Evolutionary conservation across 2,888 invertebrate genomes (phyloP).

Genomic region (Epistrophe eligans): DNA sequence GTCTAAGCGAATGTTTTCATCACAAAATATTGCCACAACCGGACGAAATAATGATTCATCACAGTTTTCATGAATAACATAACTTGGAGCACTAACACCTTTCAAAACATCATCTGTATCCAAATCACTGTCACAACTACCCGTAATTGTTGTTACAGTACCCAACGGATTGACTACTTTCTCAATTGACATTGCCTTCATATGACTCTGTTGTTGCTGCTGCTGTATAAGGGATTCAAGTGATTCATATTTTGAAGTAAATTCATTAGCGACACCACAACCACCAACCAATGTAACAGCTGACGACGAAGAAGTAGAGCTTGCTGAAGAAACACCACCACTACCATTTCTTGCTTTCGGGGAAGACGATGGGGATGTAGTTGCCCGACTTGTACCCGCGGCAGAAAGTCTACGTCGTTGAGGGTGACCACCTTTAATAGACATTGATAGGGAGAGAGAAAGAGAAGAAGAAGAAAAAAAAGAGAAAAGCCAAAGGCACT

Average conservation of each 20-base stretch:
- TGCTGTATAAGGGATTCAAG: constrained; percentile 67
- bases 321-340: constrained; percentile 69
- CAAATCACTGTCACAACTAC: constrained; percentile 80
- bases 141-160: constrained; percentile 86
- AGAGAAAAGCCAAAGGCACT: constrained; percentile 93
- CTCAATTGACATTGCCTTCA: constrained; percentile 79
- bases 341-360: constrained; percentile 67
- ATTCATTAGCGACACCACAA: constrained; percentile 40
- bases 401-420: constrained; percentile 78
- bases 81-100: constrained; percentile 81
- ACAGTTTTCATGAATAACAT: constrained; percentile 86
- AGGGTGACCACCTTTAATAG: constrained; percentile 77
- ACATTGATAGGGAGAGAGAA: constrained; percentile 78
- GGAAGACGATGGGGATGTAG: constrained; percentile 69
- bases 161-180: constrained; percentile 91
- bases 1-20: constrained; percentile 80
- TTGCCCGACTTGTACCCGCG: constrained; percentile 76
- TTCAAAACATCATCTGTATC: constrained; percentile 81
- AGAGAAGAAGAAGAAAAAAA: constrained; percentile 80
- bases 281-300: constrained; percentile 54
- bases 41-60: constrained; percentile 90
- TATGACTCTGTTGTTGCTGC: constrained; percentile 42
- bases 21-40: constrained; percentile 85
- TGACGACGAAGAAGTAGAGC: constrained; percentile 57
- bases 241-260: constrained; percentile 73